These are phyloP conservation scores for Lithobates pipiens DNA, from an alignment of 2,797 vertebrate genomes.

Conservation along the genomic window DNA sequence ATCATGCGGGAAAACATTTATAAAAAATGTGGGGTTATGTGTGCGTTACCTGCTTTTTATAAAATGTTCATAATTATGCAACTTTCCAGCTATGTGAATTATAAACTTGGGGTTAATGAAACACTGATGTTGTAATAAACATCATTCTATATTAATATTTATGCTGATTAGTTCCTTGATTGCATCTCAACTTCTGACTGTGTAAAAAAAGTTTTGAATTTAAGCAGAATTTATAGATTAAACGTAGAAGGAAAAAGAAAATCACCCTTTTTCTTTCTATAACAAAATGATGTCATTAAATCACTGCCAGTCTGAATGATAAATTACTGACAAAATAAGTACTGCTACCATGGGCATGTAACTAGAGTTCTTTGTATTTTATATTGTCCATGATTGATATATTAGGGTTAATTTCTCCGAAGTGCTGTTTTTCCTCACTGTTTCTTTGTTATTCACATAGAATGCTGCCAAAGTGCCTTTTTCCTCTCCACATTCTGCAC, in stretches of 20 bases:
- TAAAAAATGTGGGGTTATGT: too few relatives aligned
- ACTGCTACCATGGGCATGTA: background rate
- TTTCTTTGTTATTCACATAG: slow-evolving; percentile 72
- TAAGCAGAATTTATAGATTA: background rate
- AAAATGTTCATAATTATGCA: slow-evolving; percentile 1
- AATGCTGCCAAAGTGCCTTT: slow-evolving; percentile 70
- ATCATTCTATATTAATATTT: background rate
- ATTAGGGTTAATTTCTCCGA: slow-evolving; percentile 27
- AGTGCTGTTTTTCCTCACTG: slow-evolving; percentile 26
- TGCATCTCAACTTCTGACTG: slow-evolving; percentile 17
- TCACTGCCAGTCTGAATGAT: slow-evolving; percentile 5
- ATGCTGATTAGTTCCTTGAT: background rate
- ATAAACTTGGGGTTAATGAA: background rate
- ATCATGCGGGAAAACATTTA: too few relatives aligned
- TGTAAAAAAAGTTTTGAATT: background rate
- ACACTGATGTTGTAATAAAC: slow-evolving; percentile 33
- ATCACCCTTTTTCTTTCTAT: background rate
- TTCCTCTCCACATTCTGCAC: slow-evolving; percentile 70
- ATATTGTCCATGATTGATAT: slow-evolving; percentile 4
- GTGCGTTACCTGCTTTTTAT: background rate
- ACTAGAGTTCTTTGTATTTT: background rate
- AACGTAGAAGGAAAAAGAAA: background rate
- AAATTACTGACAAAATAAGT: slow-evolving; percentile 14
- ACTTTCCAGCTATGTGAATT: slow-evolving; percentile 27
- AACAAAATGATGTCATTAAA: background rate